These are phyloP conservation scores for Drosophila cognata DNA, from an alignment of 2,888 invertebrate genomes.

Conservation along the genomic window DNA sequence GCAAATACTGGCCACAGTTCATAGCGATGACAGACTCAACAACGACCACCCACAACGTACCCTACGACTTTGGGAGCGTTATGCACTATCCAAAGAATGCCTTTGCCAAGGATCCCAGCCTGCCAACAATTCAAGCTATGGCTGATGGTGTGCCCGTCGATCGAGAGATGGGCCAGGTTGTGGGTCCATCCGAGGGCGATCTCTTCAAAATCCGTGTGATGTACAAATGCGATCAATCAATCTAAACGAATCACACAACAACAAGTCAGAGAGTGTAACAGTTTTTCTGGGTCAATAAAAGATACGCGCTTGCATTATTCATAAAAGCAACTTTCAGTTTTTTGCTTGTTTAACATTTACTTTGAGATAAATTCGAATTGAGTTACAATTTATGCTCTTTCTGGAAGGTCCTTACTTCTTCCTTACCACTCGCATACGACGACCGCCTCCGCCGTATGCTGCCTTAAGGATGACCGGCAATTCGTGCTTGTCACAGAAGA, in stretches of 20 bases:
- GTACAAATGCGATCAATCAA: slow-evolving; percentile 76
- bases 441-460: slow-evolving; percentile 98
- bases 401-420: slow-evolving; percentile 89
- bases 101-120: slow-evolving; percentile 75
- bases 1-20: slow-evolving; percentile 82
- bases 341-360: background rate
- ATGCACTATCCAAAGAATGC: slow-evolving; percentile 82
- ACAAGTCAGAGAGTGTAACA: background rate
- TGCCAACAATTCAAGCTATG: slow-evolving; percentile 76
- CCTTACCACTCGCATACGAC: slow-evolving; percentile 96
- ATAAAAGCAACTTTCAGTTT: background rate
- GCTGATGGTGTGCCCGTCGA: slow-evolving; percentile 62
- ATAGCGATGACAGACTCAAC: slow-evolving; percentile 66
- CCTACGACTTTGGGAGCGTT: slow-evolving; percentile 80
- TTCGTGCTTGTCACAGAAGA: slow-evolving; percentile 96
- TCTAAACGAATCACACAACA: background rate
- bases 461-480: slow-evolving; percentile 99
- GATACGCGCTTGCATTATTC: slow-evolving; percentile 8
- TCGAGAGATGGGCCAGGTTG: slow-evolving; percentile 78
- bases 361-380: background rate
- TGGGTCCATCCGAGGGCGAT: slow-evolving; percentile 79
- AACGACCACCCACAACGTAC: slow-evolving; percentile 73
- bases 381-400: background rate
- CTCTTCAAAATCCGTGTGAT: slow-evolving; percentile 80
- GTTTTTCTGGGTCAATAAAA: background rate